phyloP scores from a whole-genome alignment of 2,797 vertebrate genomes.

The Okamejei kenojei region DNA sequence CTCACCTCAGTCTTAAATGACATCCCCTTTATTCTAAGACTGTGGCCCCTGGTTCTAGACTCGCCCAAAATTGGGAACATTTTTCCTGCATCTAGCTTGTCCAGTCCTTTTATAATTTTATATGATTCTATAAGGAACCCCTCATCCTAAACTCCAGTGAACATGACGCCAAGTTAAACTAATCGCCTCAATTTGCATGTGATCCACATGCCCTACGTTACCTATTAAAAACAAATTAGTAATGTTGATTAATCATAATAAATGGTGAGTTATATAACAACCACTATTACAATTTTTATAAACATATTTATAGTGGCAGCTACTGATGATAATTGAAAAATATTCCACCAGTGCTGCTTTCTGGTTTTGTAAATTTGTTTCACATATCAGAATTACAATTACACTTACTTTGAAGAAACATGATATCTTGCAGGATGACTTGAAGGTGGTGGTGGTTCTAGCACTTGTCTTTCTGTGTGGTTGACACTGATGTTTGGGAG shows the following conservation, averaged over 20 bases:
- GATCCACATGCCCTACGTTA: background rate
- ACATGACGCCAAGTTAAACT: too few species aligned
- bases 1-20: too few species aligned
- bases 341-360: background rate
- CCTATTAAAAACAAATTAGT: background rate
- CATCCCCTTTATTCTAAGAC: too few species aligned
- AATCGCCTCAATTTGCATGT: too few species aligned
- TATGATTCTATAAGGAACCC: too few species aligned
- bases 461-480: background rate
- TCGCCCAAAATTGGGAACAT: too few species aligned
- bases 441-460: background rate
- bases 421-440: background rate
- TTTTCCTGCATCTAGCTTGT: too few species aligned
- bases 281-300: background rate
- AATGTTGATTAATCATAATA: background rate
- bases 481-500: background rate
- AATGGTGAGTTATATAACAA: background rate
- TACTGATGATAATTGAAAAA: background rate
- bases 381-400: background rate
- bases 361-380: background rate
- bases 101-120: too few species aligned
- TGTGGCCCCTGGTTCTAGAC: too few species aligned
- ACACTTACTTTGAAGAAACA: background rate
- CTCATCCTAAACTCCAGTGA: too few species aligned
- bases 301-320: background rate